A percentile compares a stretch with the other conserved stretches of the same genome.
Conservation (phyloP, 2,888 invertebrate genomes). For the Lydus trimaculatus region DNA sequence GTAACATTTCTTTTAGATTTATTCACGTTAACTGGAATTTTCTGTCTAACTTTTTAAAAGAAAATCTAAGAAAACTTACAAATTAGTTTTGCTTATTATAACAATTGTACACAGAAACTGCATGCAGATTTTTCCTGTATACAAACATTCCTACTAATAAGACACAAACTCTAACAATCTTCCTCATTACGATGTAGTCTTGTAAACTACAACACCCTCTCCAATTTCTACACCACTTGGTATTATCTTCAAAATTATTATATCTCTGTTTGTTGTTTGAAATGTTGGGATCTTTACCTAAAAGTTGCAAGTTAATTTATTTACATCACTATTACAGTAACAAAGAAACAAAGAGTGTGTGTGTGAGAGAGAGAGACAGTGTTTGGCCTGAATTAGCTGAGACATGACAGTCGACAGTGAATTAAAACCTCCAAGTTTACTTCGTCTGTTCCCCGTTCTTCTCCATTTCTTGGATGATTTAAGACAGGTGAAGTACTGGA, state of each 20-base stretch:
- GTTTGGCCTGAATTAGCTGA: conserved; percentile 46
- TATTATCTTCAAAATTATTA: conserved; percentile 35
- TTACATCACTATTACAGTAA: conserved; percentile 44
- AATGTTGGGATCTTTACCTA: conserved; percentile 21
- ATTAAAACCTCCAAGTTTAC: conserved; percentile 47
- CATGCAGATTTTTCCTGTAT: conserved; percentile 25
- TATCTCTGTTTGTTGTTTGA: conserved; percentile 27
- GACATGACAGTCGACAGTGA: conserved; percentile 47
- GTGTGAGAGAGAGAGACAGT: conserved; percentile 19
- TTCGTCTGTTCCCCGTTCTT: conserved; percentile 37
- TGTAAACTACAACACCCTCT: background rate
- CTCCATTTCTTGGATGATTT: conserved; percentile 43
- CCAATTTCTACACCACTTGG: background rate
- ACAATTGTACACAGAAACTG: conserved; percentile 14
- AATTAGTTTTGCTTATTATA: conserved; percentile 10
- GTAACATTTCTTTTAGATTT: background rate
- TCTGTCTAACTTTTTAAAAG: background rate
- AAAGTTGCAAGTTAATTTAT: conserved; percentile 46
- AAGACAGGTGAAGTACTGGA: conserved; percentile 52
- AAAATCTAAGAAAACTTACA: conserved; percentile 9
- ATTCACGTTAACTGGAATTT: background rate
- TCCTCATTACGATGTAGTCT: background rate
- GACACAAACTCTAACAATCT: conserved; percentile 28
- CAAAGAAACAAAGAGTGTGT: conserved; percentile 24
- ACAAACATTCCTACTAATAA: conserved; percentile 42